These are phyloP conservation scores for Allolobophora icterica DNA, from an alignment of 2,888 invertebrate species.

Conservation along the genomic window DNA sequence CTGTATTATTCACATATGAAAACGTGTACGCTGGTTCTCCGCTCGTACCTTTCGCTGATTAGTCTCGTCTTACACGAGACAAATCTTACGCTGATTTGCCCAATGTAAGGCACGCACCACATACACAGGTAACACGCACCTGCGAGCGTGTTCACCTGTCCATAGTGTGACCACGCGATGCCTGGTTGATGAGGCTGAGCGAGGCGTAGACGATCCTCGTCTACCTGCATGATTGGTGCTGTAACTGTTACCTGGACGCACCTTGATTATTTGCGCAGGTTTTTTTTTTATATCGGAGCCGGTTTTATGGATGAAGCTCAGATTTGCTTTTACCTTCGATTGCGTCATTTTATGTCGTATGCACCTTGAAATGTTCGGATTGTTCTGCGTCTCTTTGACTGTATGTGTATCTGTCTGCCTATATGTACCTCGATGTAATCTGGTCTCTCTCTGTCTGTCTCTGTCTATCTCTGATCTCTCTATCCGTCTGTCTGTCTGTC, in stretches of 20 bases:
- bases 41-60: neutral
- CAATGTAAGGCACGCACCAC: neutral
- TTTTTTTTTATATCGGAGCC: neutral
- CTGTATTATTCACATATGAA: conserved; percentile 9
- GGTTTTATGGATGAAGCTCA: conserved; percentile 17
- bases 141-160: neutral
- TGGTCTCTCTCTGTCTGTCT: neutral
- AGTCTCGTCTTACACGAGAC: conserved; percentile 2
- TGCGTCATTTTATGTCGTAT: neutral
- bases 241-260: conserved; percentile 10
- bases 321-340: neutral
- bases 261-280: neutral
- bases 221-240: neutral
- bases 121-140: neutral
- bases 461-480: neutral
- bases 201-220: neutral
- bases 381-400: neutral
- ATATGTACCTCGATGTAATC: neutral
- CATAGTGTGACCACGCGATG: neutral
- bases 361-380: neutral
- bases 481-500: neutral
- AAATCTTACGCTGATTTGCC: neutral
- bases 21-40: neutral
- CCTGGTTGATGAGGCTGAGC: neutral
- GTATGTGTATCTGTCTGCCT: neutral